These are phyloP conservation scores for Prionailurus bengalensis DNA, from an alignment of 2,113 vertebrate genomes.

Conservation along the genomic window DNA sequence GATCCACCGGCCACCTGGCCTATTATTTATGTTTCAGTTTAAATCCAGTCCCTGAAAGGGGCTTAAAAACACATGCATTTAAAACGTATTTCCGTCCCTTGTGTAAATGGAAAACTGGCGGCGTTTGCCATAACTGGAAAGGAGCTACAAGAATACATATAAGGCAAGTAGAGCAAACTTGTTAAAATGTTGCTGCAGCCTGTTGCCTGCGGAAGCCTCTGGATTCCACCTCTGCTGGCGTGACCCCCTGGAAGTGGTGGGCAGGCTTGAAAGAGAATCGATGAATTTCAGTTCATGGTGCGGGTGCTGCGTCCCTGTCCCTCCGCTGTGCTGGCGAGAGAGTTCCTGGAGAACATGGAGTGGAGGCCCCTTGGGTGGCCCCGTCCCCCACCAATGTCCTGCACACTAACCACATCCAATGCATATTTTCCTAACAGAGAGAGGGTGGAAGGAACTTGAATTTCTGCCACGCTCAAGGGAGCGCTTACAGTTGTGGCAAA, in stretches of 20 bases:
- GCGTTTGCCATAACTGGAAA: too few relatives aligned
- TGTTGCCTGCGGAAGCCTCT: not conserved
- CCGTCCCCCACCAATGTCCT: not conserved
- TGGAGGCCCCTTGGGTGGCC: not conserved
- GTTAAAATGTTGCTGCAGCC: not conserved
- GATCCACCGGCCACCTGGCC: not conserved
- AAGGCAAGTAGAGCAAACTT: not conserved
- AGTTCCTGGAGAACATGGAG: not conserved
- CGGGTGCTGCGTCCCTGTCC: not conserved
- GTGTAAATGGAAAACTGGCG: not conserved
- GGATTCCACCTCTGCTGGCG: accelerated
- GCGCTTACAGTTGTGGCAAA: accelerated
- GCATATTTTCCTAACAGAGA: not conserved
- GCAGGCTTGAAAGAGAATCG: not conserved
- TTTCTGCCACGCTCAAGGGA: not conserved
- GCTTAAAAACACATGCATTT: not conserved
- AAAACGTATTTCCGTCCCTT: not conserved
- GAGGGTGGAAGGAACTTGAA: not conserved
- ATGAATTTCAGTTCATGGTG: not conserved
- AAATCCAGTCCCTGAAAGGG: not conserved
- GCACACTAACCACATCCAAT: not conserved
- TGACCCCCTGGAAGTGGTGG: not conserved
- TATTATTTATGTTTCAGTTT: not conserved
- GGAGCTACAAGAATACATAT: not conserved
- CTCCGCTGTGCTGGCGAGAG: accelerated